These are phyloP conservation scores for Ornithoptera alexandrae DNA, from an alignment of 2,888 invertebrate species.

Conservation along the genomic window DNA sequence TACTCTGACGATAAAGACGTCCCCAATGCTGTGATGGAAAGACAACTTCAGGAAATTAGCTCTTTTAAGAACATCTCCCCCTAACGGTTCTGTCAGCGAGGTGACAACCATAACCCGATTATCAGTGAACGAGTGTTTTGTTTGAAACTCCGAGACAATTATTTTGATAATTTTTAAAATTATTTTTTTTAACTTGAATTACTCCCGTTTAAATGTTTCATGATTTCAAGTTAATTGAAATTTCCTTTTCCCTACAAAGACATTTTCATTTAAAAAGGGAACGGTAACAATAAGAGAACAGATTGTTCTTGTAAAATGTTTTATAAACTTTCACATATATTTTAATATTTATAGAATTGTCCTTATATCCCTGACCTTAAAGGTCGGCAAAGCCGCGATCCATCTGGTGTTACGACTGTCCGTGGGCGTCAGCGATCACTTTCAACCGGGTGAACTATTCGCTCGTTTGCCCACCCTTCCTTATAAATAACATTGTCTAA, in stretches of 20 bases:
- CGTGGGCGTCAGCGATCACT: too few species aligned
- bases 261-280: neutral
- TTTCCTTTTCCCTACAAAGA: constrained; percentile 20
- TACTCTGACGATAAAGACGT: constrained; percentile 52
- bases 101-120: constrained; percentile 47
- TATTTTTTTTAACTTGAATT: constrained; percentile 39
- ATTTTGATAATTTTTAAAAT: constrained; percentile 46
- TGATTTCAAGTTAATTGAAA: constrained; percentile 3
- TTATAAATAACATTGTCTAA: too few species aligned
- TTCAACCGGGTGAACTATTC: too few species aligned
- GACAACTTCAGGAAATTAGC: constrained; percentile 56
- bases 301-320: neutral
- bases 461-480: too few species aligned
- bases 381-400: too few species aligned
- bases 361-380: too few species aligned
- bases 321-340: neutral
- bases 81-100: constrained; percentile 37
- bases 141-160: constrained; percentile 44
- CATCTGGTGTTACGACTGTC: too few species aligned
- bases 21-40: constrained; percentile 37
- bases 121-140: constrained; percentile 45
- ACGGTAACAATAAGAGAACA: neutral
- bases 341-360: too few species aligned
- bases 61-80: constrained; percentile 51
- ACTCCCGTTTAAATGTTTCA: constrained; percentile 3